Conservation (phyloP, 2,113 vertebrate genomes). For the Etheostoma cragini region DNA sequence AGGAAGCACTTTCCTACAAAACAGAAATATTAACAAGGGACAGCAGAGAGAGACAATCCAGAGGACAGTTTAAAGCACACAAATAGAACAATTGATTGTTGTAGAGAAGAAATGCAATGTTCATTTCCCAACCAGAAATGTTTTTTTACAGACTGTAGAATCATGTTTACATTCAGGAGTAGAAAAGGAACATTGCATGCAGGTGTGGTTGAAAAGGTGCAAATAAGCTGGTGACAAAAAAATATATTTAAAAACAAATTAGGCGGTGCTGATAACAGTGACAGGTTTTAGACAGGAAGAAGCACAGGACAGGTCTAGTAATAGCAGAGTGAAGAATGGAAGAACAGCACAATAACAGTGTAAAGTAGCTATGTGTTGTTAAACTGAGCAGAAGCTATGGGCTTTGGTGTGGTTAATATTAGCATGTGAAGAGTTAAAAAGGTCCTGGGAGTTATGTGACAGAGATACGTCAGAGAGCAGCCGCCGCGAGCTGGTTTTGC, state of each 20-base stretch:
- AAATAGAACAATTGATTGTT: constrained; percentile 81
- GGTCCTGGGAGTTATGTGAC: not conserved
- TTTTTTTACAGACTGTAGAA: not conserved
- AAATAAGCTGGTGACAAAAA: constrained; percentile 69
- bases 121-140: constrained; percentile 83
- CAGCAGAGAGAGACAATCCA: constrained; percentile 84
- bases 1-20: constrained; percentile 99
- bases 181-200: constrained; percentile 84
- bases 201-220: constrained; percentile 49
- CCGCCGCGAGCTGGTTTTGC: constrained; percentile 28
- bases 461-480: constrained; percentile 20
- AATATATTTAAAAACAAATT: constrained; percentile 25
- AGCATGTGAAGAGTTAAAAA: constrained; percentile 23
- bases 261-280: constrained; percentile 44
- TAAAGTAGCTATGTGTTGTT: constrained; percentile 17
- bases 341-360: not conserved
- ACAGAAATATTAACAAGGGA: constrained; percentile 89
- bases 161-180: constrained; percentile 50
- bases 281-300: constrained; percentile 73
- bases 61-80: constrained; percentile 82
- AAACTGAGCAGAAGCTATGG: not conserved
- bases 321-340: constrained; percentile 8
- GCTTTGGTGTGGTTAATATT: constrained; percentile 1
- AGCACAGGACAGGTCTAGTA: constrained; percentile 48
- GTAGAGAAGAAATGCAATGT: constrained; percentile 83